A percentile compares a stretch with the other conserved stretches of the same genome.
Conservation (phyloP, 2,888 invertebrate species). For the Aphodius sticticus region DNA sequence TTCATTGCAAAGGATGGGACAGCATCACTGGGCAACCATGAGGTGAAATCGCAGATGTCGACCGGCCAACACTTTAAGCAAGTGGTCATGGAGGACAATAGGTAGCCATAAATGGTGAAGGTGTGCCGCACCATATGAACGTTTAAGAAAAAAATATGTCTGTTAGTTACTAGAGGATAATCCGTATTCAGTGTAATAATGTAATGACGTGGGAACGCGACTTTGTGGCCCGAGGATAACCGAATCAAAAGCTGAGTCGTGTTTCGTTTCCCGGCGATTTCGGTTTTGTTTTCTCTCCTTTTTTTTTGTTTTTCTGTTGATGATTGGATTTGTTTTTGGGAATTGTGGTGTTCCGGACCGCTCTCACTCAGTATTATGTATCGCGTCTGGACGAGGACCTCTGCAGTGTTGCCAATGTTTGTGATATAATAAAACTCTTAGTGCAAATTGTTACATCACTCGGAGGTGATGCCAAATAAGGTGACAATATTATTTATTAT, state of each 20-base stretch:
- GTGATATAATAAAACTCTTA: conserved; percentile 52
- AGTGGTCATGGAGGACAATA: conserved; percentile 79
- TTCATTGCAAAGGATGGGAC: conserved; percentile 91
- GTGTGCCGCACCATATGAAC: background rate
- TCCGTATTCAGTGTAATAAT: background rate
- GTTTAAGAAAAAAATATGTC: conserved; percentile 17
- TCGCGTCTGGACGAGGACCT: conserved; percentile 4
- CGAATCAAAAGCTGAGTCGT: background rate
- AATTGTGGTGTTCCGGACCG: background rate
- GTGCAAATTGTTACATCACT: conserved; percentile 49
- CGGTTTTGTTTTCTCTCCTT: background rate
- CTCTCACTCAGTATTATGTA: background rate
- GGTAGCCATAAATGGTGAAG: conserved; percentile 60
- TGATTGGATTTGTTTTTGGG: conserved; percentile 5
- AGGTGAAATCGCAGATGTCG: conserved; percentile 79
- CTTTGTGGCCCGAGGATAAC: background rate
- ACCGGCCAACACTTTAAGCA: conserved; percentile 75
- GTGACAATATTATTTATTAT: conserved; percentile 54
- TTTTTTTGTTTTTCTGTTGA: conserved; percentile 5
- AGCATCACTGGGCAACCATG: conserved; percentile 85
- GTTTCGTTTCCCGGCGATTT: background rate
- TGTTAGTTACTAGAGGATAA: background rate
- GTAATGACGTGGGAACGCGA: conserved; percentile 10
- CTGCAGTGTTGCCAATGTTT: conserved; percentile 56
- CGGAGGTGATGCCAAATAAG: conserved; percentile 48